These are phyloP conservation scores for Harpagoxenus sublaevis DNA, from an alignment of 2,888 invertebrate species.

Conservation along the genomic window DNA sequence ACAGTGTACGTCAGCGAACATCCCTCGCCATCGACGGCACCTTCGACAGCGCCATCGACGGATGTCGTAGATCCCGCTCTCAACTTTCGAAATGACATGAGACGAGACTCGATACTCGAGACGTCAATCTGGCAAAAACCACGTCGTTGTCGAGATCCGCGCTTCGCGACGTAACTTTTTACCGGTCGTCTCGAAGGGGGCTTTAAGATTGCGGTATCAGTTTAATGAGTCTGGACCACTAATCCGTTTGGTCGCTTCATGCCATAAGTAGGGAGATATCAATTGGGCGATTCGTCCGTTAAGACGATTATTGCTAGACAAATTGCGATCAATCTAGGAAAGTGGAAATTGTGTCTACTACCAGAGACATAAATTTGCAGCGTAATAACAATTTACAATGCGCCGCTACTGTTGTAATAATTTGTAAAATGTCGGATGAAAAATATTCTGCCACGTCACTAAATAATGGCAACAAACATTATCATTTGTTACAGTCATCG, in stretches of 20 bases:
- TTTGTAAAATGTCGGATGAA: neutral
- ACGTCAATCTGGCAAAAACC: slow-evolving; percentile 65
- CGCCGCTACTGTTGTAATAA: neutral
- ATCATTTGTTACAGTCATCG: neutral
- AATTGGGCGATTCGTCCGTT: neutral
- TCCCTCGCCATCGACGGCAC: slow-evolving; percentile 50
- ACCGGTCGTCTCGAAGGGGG: slow-evolving; percentile 11
- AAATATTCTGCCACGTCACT: neutral
- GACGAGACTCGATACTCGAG: slow-evolving; percentile 64
- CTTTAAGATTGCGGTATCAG: slow-evolving; percentile 7
- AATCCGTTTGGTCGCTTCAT: slow-evolving; percentile 1
- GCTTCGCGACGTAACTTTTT: slow-evolving; percentile 58
- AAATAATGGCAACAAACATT: neutral
- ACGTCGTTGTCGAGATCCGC: slow-evolving; percentile 54
- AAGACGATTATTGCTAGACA: neutral
- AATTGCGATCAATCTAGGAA: neutral
- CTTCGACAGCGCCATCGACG: slow-evolving; percentile 62
- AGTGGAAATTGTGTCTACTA: neutral
- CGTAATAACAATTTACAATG: slow-evolving; percentile 1
- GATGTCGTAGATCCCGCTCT: slow-evolving; percentile 64
- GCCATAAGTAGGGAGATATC: neutral
- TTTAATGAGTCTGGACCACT: neutral
- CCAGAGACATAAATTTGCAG: neutral
- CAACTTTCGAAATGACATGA: slow-evolving; percentile 56
- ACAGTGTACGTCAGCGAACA: slow-evolving; percentile 61